Evolutionary conservation across 2,797 vertebrate genomes (phyloP).

Genomic region (Phataginus tetradactyla): DNA sequence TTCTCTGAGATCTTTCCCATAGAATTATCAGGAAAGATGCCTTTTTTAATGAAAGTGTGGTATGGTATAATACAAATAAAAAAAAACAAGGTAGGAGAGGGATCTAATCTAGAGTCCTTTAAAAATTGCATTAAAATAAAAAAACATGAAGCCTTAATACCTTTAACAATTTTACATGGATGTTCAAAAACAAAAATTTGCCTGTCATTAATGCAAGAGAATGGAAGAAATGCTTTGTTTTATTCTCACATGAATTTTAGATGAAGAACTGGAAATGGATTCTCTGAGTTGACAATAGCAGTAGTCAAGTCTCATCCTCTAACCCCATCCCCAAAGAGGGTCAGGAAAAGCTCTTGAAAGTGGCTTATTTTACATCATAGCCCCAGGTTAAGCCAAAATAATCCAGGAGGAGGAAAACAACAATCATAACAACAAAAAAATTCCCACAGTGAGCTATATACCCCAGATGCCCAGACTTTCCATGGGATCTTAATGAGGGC

Average conservation of each 20-base stretch:
- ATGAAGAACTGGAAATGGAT: slow-evolving; percentile 30
- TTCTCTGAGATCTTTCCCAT: not conserved
- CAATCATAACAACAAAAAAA: slow-evolving; percentile 83
- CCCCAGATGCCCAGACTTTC: slow-evolving; percentile 84
- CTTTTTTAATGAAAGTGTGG: not conserved
- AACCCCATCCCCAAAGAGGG: slow-evolving; percentile 30
- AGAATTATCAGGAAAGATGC: not conserved
- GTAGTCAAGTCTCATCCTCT: slow-evolving; percentile 23
- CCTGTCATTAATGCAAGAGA: not conserved
- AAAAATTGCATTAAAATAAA: not conserved
- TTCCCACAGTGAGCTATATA: slow-evolving; percentile 83
- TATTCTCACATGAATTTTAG: slow-evolving; percentile 51
- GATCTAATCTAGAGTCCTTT: not conserved
- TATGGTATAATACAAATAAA: not conserved
- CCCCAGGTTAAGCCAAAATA: slow-evolving; percentile 80
- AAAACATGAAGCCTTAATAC: not conserved
- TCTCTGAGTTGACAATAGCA: slow-evolving; percentile 37
- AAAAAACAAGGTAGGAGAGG: not conserved
- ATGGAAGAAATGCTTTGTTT: not conserved
- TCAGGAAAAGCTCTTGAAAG: slow-evolving; percentile 62
- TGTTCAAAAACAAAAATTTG: slow-evolving; percentile 35
- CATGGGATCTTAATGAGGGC: slow-evolving; percentile 87
- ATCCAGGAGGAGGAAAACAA: slow-evolving; percentile 81
- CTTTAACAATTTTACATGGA: not conserved
- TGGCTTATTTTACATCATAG: slow-evolving; percentile 64